These are phyloP conservation scores for Phrynocephalus guinanensis DNA, from an alignment of 2,797 vertebrate species.

Conservation along the genomic window DNA sequence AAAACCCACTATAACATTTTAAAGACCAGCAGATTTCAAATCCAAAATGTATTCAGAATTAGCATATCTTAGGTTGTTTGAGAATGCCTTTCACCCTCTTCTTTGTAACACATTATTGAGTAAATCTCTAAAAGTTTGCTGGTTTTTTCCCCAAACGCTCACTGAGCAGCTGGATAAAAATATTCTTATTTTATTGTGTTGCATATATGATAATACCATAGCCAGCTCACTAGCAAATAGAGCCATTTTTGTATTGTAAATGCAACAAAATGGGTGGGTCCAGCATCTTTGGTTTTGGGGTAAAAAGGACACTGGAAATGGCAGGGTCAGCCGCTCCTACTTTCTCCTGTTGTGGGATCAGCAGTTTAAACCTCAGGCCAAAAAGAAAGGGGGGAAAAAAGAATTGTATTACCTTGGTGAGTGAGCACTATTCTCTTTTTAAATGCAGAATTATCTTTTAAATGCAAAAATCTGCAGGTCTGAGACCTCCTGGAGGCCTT, in stretches of 20 bases:
- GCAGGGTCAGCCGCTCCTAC: slow-evolving; percentile 49
- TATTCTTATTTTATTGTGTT: not conserved
- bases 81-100: too few species aligned
- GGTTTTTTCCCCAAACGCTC: too few species aligned
- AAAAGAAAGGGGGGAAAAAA: slow-evolving; percentile 42
- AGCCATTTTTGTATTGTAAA: not conserved
- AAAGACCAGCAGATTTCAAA: too few species aligned
- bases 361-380: slow-evolving; percentile 52
- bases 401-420: slow-evolving; percentile 43
- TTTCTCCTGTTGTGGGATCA: slow-evolving; percentile 57
- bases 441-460: not conserved
- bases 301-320: slow-evolving; percentile 48
- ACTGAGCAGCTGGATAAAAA: not conserved
- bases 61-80: too few species aligned
- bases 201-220: not conserved
- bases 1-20: too few species aligned
- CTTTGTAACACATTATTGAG: too few species aligned
- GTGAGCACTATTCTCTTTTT: slow-evolving; percentile 42
- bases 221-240: not conserved
- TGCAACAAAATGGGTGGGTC: not conserved
- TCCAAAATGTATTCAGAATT: too few species aligned
- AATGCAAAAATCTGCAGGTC: slow-evolving; percentile 42
- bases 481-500: slow-evolving; percentile 49
- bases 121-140: too few species aligned
- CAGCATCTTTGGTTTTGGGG: not conserved